Evolutionary conservation across 1,140 invertebrate genomes (phyloP), one percentile per base, ranked within the genome.

Genomic region (Drosophila busckii): DNA sequence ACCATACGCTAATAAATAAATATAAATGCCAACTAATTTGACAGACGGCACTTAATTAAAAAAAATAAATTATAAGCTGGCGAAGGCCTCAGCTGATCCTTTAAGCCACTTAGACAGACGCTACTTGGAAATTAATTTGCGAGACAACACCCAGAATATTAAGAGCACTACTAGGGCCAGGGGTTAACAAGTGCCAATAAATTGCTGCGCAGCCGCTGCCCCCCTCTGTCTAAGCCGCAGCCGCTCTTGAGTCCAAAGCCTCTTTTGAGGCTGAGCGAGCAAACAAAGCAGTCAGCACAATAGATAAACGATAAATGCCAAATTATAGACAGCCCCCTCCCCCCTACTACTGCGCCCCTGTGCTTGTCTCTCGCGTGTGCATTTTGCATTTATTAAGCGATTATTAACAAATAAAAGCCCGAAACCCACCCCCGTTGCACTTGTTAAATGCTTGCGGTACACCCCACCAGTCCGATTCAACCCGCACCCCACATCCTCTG

Each of bases 341-440:
- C 31, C 4, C 4, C 5, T 3, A 6, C 7, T 16, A 5, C 4
- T 15, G 15, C 19, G 13, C 42, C 23, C 44, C 31, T 54, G 35
- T 17, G 13, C 13, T 31, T 22, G 40, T 6, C 16, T 25, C 16
- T 53, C 52, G 65, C 62, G 61, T 80, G 70, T 83, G 75, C 70
- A 82, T 66, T 82, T 82, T 82, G 71, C 76, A 83, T 85, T 85
- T 85, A 85, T 85, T 85, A 85, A 85, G 83, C 83, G 84, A 85
- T 85, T 85, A 85, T 84, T 84, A 84, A 84, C 80, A 69, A 66
- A 78, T 78, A 78, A 78, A 71, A 22, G 55, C 37, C 55, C n/a
- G 25, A 58, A 54, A 59, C 38, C 50, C 65, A 60, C 60, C 63
- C 64, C 53, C 25, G 26, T 10, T 15, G 48, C 67, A 70, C 67